Evolutionary conservation across 1,140 invertebrate species (phyloP).

Genomic region (Araneus ventricosus): DNA sequence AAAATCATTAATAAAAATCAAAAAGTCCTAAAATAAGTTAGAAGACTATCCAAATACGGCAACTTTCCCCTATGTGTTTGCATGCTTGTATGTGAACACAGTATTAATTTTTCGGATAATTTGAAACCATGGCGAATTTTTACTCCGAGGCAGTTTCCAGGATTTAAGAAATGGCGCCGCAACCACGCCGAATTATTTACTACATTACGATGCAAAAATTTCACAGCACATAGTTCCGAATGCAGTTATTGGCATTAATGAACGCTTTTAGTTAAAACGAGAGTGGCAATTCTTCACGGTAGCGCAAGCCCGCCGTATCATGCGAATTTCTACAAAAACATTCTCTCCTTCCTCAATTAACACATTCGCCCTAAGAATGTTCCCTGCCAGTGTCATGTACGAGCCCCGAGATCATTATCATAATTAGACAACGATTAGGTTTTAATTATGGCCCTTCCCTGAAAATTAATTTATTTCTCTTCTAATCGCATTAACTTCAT

Average conservation of each 20-base stretch:
- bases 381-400: not conserved
- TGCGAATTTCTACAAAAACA: constrained; percentile 17
- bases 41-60: too few relatives aligned
- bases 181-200: too few relatives aligned
- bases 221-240: not conserved
- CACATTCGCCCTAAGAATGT: not conserved
- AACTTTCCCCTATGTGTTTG: too few relatives aligned
- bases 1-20: too few relatives aligned
- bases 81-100: too few relatives aligned
- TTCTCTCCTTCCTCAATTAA: constrained; percentile 25
- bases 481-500: constrained; percentile 44
- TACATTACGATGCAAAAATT: not conserved
- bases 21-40: too few relatives aligned
- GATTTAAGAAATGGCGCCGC: too few relatives aligned
- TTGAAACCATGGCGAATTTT: too few relatives aligned
- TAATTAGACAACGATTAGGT: constrained; percentile 55
- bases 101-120: too few relatives aligned
- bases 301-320: not conserved
- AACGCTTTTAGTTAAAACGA: not conserved
- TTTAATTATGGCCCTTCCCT: constrained; percentile 42
- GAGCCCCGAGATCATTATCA: constrained; percentile 23
- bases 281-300: not conserved
- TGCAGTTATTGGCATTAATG: not conserved
- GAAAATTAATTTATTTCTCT: constrained; percentile 43
- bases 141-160: too few relatives aligned